Evolutionary conservation across 2,113 vertebrate genomes (phyloP).

Genomic region (Ardeotis arabs): DNA sequence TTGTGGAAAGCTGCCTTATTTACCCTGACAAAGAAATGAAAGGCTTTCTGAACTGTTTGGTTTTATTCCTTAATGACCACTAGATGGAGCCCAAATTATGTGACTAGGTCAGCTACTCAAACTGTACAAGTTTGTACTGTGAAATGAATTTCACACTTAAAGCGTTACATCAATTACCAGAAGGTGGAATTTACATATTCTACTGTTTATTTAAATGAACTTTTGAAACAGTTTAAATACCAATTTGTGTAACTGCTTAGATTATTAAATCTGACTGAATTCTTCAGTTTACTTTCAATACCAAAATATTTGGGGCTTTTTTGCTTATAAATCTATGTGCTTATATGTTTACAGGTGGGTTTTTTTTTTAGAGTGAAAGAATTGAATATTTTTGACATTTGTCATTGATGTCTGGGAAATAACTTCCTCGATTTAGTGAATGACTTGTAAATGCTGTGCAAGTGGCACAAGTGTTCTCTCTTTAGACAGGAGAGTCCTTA

Average conservation of each 20-base stretch:
- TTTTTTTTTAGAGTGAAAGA: neutral
- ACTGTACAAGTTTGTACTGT: neutral
- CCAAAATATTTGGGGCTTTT: neutral
- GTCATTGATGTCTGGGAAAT: neutral
- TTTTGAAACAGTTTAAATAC: neutral
- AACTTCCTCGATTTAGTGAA: neutral
- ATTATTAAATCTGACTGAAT: neutral
- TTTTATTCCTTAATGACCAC: neutral
- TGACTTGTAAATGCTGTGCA: neutral
- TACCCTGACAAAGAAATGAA: neutral
- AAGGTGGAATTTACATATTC: neutral
- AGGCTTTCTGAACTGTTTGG: neutral
- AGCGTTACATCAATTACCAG: neutral
- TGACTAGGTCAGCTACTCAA: neutral
- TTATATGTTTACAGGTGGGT: neutral
- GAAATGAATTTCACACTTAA: neutral
- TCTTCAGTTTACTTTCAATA: neutral
- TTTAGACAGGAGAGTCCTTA: neutral
- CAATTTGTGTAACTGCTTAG: neutral
- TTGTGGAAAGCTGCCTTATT: neutral
- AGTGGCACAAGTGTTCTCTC: neutral
- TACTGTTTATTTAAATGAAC: neutral
- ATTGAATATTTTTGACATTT: neutral
- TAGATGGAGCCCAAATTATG: slow-evolving; percentile 40
- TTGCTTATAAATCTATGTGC: neutral